Evolutionary conservation across 1,140 invertebrate species (phyloP), one percentile per base, ranked within the genome.

Genomic region (Drosophila takahashii): DNA sequence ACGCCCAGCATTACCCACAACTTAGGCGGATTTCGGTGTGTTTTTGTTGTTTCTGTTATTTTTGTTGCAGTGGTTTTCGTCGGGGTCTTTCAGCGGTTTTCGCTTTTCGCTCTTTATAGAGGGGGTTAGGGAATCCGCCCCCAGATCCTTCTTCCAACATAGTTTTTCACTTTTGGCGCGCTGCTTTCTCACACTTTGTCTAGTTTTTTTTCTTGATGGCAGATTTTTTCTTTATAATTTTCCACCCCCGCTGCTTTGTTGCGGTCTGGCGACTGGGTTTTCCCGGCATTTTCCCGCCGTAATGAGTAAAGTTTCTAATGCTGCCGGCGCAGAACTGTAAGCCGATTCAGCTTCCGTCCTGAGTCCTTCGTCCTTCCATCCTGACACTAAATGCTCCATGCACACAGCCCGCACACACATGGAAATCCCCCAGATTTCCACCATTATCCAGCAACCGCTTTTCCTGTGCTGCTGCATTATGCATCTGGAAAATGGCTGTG

Each of bases 221-320:
- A 32, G 34, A 32, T 59, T 22, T 77, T 65, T 64, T 62, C 44
- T 67, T 57, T 59, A 36, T 44, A 32, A 54, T 51, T 69, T 62
- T 53, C 36, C 47, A 52, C 37, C 36, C 57, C 59, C 58, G 41
- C 37, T 77, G 61, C 65, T 84, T 83, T 78, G 74, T 64, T 83
- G 83, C 45, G 84, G 79, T 89, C 71, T 84, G 53, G 70, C 62
- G 83, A 64, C 76, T 79, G 84, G 79, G 84, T 76, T 66, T 48
- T 79, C 79, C 52, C 84, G 76, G 54, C 84, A 79, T 76, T 66
- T 48, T 79, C 79, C 52, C 84, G 76, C 51, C 84, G 79, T 89
- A 89, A 89, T 89, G 84, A 89, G 84, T 89, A 89, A 89, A 89
- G 84, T 89, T 89, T 87, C 84, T 89, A 89, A 89, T 89, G 84